Evolutionary conservation across 2,797 vertebrate species (phyloP).

Genomic region (Manis javanica): DNA sequence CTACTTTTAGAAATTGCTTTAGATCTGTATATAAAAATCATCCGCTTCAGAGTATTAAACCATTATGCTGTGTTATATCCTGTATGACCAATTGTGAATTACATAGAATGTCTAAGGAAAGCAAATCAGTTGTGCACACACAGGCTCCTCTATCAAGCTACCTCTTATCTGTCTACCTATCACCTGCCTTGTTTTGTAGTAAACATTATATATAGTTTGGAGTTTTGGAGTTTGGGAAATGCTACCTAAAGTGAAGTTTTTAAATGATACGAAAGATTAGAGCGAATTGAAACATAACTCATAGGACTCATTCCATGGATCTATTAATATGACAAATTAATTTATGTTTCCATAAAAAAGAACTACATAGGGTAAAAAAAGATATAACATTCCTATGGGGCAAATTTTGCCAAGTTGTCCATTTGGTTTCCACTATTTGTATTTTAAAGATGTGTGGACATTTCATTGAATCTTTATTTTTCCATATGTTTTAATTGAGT

Average conservation of each 20-base stretch:
- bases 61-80: not conserved
- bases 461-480: conserved; percentile 27
- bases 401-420: conserved; percentile 25
- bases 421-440: conserved; percentile 31
- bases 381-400: not conserved
- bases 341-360: conserved; percentile 22
- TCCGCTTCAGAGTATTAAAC: not conserved
- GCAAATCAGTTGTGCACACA: not conserved
- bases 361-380: not conserved
- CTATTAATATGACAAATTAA: conserved; percentile 57
- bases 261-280: conserved; percentile 12
- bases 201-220: not conserved
- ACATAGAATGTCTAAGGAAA: not conserved
- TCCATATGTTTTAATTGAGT: conserved; percentile 43
- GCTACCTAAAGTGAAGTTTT: conserved; percentile 29
- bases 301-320: not conserved
- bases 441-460: conserved; percentile 56
- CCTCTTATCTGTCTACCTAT: not conserved
- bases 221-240: not conserved
- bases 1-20: not conserved
- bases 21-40: not conserved
- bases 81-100: conserved; percentile 1
- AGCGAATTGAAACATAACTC: conserved; percentile 37
- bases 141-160: not conserved
- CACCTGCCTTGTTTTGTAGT: not conserved